Conservation (phyloP, 2,797 vertebrate species). For the Hypotaenidia philippensis region DNA sequence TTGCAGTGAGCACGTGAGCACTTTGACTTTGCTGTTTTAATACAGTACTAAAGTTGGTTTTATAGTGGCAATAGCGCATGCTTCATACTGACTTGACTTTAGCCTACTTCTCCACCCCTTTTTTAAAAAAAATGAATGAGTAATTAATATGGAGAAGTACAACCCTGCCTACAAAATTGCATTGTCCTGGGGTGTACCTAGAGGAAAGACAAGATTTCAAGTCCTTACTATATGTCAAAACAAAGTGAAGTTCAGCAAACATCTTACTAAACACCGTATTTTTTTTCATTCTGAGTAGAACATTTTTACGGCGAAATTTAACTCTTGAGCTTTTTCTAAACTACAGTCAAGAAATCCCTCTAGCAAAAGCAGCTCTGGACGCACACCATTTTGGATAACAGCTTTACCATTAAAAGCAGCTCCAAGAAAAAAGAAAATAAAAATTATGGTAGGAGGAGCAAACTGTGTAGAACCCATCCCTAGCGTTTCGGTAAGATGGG, state of each 20-base stretch:
- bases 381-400: background rate
- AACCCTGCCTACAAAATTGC: rapidly evolving
- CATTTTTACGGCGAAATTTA: background rate
- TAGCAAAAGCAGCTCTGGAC: background rate
- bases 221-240: background rate
- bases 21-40: background rate
- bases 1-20: background rate
- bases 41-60: background rate
- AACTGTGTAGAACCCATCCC: rapidly evolving
- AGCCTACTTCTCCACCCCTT: rapidly evolving
- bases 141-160: background rate
- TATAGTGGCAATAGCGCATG: background rate
- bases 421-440: background rate
- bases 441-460: no score
- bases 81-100: background rate
- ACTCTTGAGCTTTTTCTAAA: background rate
- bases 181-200: no score
- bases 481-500: rapidly evolving
- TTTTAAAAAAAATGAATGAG: background rate
- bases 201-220: background rate
- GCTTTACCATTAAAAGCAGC: background rate
- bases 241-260: background rate
- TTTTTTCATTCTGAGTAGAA: background rate
- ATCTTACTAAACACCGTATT: background rate
- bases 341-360: background rate